These are phyloP conservation scores for Rostratula benghalensis DNA, from an alignment of 2,113 vertebrate species.

Conservation along the genomic window DNA sequence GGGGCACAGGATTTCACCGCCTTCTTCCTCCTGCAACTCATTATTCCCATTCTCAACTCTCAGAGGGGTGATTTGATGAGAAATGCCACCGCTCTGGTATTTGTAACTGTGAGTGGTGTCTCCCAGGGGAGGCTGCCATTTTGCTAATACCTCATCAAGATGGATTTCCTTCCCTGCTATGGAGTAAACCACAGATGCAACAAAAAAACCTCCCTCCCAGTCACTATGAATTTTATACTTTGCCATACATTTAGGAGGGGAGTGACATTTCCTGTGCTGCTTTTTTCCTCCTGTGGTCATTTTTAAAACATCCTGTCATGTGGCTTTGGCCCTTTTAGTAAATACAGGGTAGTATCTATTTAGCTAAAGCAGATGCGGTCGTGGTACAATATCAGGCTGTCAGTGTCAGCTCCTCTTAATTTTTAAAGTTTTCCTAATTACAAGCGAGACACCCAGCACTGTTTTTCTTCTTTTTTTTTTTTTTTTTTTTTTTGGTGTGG, in stretches of 20 bases:
- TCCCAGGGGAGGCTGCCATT: slow-evolving; percentile 44
- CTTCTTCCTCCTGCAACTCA: background rate
- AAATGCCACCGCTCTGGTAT: slow-evolving; percentile 5
- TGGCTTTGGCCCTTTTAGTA: background rate
- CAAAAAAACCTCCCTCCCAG: background rate
- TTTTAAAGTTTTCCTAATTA: background rate
- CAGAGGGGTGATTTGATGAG: background rate
- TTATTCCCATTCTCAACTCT: background rate
- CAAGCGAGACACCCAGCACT: background rate
- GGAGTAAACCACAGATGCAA: background rate
- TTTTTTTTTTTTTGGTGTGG: background rate
- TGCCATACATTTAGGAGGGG: fast-evolving
- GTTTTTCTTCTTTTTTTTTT: background rate
- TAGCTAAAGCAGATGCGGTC: background rate
- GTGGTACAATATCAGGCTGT: background rate
- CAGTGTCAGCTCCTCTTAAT: background rate
- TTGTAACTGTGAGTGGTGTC: background rate
- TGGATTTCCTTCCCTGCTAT: slow-evolving; percentile 16
- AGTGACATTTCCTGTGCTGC: background rate
- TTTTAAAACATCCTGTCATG: background rate
- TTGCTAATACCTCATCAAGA: background rate
- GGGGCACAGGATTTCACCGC: fast-evolving
- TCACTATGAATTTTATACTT: background rate
- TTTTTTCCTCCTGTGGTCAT: background rate
- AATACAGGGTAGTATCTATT: fast-evolving